Evolutionary conservation across 1,140 invertebrate genomes (phyloP), one percentile per base, ranked within the genome.

Genomic region (Magallana angulata): DNA sequence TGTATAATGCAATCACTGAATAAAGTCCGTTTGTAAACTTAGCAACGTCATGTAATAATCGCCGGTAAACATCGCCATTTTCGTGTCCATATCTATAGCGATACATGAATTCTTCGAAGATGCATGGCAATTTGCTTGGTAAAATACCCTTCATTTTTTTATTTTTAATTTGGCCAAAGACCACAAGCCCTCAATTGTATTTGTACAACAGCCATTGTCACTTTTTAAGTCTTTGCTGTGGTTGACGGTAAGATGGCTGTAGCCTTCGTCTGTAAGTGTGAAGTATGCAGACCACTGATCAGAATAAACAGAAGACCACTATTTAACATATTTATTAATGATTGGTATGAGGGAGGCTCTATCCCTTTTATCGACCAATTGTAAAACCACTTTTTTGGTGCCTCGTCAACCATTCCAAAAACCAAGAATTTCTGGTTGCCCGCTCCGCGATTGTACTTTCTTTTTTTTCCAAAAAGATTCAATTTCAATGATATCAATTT

Each of bases 381-480:
- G 82, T 48, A 60, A 18, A 62, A 62, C 57, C 11, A 57, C 8
- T 60, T 60, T 84, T 62, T 30, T 84, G 7, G 82, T 84, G 12
- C 18, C 82, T 30, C 82, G 18, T 48, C 82, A 12, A 62, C 57
- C 82, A 62, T 59, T 60, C 82, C 82, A 24, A 60, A 84, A 84
- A 84, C 82, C 57, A 16, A 84, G 8, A 60, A 84, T 84, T 84
- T 84, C 16, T 84, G 82, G 8, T 60, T 84, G 60, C 82, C 82
- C 1, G 82, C 60, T 14, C 82, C 58, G 16, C 82, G 57, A 84
- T 30, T 18, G 58, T 84, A 60, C 18, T 84, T 84, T 11, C 58
- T 59, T 60, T 60, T 84, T 84, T 84, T 84, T 16, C 58, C 24
- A 24, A 56, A 48, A 48, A 48, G 36, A 48, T 1, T 48, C 36